Base-by-base conservation (phyloP, 2,113 vertebrate species). In the Genyomyrus donnyi region DNA sequence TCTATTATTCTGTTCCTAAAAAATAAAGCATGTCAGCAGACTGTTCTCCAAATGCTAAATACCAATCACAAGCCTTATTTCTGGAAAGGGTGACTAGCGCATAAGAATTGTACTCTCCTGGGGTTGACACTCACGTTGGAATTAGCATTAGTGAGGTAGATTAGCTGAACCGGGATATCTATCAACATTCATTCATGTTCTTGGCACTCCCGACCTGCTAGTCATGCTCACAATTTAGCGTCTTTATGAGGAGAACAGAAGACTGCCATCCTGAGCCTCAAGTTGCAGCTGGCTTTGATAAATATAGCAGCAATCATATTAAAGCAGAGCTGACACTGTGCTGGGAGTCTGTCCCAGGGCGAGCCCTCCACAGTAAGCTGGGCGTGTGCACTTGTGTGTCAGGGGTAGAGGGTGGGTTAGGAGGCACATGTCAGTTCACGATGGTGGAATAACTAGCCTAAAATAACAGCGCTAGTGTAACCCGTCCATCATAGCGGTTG, bases 241-340 rank as follows among this genome's bases (percentile, higher is more conserved):
- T n/a, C 24, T 58, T 58, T n/a, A 89, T 85, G 15, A 46, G 80
- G 19, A 27, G 27, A 80, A 56, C 17, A 42, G 49, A 27, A 52
- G 15, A 52, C 3, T 19, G 11, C 46, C 52, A 9, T 19, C 77
- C 53, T 17, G 21, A 21, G 77, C 50, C 77, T 56, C 17, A 42
- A 89, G 49, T 13, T 24, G 50, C 50, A 84, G 89, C 88, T 84
- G 88, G 17, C 15, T 42, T 52, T 85, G 89, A 19, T 62, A 85
- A 89, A 85, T 89, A 85, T 89, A 89, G 89, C 21, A 89, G 52
- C 77, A 17, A 27, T 85, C 42, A 48, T 46, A 35, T 45, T 62
- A 53, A 62, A 45, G 50, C 52, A 35, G 89, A 56, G 17, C 39
- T 13, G 21, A n/a, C 49, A 42, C 49, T 5, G 74, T 10, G 19